Base-by-base conservation (phyloP, 2,113 vertebrate species). In the Kryptolebias marmoratus region DNA sequence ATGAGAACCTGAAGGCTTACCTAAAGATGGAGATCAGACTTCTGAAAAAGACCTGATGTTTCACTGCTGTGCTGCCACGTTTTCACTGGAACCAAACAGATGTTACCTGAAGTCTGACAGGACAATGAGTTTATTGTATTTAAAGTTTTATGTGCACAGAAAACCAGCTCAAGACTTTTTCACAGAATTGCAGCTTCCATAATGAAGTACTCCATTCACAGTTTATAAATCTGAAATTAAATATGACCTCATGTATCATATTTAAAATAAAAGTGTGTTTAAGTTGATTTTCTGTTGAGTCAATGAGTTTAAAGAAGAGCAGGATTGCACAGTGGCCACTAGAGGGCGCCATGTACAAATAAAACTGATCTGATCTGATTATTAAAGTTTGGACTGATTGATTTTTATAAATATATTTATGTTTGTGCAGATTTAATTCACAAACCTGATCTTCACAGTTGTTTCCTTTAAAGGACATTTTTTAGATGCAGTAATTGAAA, bases 21-120 rank as follows among this genome's bases (percentile, higher is more conserved):
- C 87, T 99, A 18, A 95, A 89, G 88, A 94, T 96, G 95, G 97
- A 99, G 90, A 96, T 99, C 68, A 86, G 80, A 55, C 91, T 97
- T n/a, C 81, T 94, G 39, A 93, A 92, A 31, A 92, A 88, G 71
- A 77, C 65, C 0, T 83, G 27, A 72, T 6, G 39, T 18, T n/a
- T 13, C 27, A 0, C 39, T 14, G 28, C 13, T 15, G 22, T 5
- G 11, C 53, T 55, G 10, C 50, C 7, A 9, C 6, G 50, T 10
- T 42, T 42, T 42, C 39, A 42, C 39, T 42, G 22, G 22, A 22
- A 22, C 22, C 22, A 22, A 22, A 22, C 22, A 22, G 22, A 22
- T 22, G 22, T 22, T 22, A 22, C 22, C 22, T 22, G 39, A 42
- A 42, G 39, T 42, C 39, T 10, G 39, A 36, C 36, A 36, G 36